Conservation (phyloP, 2,888 invertebrate species). For the Latheticus oryzae region DNA sequence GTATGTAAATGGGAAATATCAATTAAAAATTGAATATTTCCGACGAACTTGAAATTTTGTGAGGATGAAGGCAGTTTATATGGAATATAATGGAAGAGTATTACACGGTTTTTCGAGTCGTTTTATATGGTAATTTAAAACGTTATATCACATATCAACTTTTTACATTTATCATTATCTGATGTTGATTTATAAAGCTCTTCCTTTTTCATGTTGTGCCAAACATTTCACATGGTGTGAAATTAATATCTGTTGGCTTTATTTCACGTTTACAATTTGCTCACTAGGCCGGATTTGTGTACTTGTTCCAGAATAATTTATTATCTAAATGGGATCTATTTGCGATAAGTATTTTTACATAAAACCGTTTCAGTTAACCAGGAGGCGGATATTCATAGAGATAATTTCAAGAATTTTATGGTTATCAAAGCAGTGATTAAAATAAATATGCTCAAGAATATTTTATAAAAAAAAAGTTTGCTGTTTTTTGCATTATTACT, state of each 20-base stretch:
- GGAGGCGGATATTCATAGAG: too few species aligned
- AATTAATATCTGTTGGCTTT: constrained; percentile 42
- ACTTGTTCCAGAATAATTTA: constrained; percentile 32
- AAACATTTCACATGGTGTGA: constrained; percentile 42
- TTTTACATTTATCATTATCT: constrained; percentile 44
- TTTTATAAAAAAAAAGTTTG: too few species aligned
- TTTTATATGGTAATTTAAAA: constrained; percentile 40
- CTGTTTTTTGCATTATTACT: too few species aligned
- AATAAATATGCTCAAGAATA: too few species aligned
- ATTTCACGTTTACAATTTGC: constrained; percentile 37
- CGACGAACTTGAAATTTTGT: constrained; percentile 29
- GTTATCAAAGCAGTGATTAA: too few species aligned
- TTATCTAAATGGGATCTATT: constrained; percentile 28
- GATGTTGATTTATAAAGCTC: constrained; percentile 45
- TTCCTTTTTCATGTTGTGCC: constrained; percentile 45
- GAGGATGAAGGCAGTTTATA: constrained; percentile 12
- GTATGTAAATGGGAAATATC: constrained; percentile 12
- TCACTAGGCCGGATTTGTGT: constrained; percentile 29
- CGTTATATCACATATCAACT: constrained; percentile 39
- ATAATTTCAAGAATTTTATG: too few species aligned
- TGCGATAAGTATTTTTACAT: constrained; percentile 19
- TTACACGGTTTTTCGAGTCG: constrained; percentile 27
- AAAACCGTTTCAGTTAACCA: too few species aligned
- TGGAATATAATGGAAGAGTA: constrained; percentile 29
- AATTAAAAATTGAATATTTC: constrained; percentile 26